These are phyloP conservation scores for Morelia viridis DNA, from an alignment of 2,797 vertebrate species.

Conservation along the genomic window DNA sequence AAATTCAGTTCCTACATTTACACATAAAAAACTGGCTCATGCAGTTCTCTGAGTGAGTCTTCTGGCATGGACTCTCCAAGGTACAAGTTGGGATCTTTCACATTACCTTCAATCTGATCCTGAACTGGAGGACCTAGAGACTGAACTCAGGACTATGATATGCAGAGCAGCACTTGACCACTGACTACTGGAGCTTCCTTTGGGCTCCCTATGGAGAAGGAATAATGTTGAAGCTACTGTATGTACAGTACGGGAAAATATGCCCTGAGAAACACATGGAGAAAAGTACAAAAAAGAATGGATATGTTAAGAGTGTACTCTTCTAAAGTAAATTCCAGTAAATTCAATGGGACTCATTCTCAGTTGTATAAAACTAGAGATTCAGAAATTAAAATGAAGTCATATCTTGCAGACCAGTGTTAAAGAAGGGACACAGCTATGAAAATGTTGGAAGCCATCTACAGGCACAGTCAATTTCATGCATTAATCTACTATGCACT, in stretches of 20 bases:
- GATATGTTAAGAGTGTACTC: background rate
- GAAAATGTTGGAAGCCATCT: background rate
- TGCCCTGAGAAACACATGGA: background rate
- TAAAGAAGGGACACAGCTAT: background rate
- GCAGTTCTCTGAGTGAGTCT: background rate
- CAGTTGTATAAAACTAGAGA: background rate
- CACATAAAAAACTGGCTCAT: background rate
- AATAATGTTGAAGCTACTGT: background rate
- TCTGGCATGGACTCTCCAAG: background rate
- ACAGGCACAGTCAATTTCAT: background rate
- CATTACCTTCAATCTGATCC: background rate
- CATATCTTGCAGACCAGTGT: background rate
- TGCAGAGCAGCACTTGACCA: background rate
- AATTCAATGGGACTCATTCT: background rate
- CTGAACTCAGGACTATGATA: background rate
- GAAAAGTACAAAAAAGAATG: background rate
- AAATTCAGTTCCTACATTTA: too few relatives aligned
- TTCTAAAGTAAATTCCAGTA: background rate
- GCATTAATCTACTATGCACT: background rate
- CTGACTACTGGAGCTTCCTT: background rate
- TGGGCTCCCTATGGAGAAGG: background rate
- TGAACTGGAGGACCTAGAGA: background rate
- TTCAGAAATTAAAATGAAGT: background rate
- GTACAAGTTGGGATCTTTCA: background rate
- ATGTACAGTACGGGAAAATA: background rate